Conservation (phyloP, 92 coral and sea anemone genomes). For the Paramuricea clavata region DNA sequence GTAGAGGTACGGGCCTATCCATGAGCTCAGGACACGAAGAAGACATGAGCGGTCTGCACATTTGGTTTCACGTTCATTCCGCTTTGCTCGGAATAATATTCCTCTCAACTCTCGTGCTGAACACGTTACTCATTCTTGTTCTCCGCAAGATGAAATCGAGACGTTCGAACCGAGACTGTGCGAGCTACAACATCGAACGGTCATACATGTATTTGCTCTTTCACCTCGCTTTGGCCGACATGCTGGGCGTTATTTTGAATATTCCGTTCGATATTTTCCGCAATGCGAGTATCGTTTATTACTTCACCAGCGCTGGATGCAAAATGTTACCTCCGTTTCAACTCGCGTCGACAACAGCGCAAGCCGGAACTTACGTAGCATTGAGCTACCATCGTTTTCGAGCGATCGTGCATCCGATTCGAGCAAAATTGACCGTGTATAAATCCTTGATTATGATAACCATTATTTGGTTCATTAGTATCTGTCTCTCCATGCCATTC, state of each 20-base stretch:
- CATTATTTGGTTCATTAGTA: conserved; percentile 4
- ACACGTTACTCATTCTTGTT: conserved; percentile 20
- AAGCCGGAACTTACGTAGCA: conserved; percentile 80
- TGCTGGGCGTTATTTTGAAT: conserved; percentile 75
- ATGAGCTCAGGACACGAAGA: not conserved
- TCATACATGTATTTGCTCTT: conserved; percentile 80
- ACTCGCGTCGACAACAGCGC: conserved; percentile 81
- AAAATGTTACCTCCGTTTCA: conserved; percentile 84
- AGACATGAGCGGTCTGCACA: not conserved
- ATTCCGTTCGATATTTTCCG: conserved; percentile 82
- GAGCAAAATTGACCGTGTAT: conserved; percentile 39
- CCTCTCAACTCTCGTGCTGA: conserved; percentile 6
- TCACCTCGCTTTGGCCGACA: conserved; percentile 82
- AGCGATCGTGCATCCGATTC: conserved; percentile 45
- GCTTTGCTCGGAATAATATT: conserved; percentile 17
- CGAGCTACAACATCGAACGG: conserved; percentile 72
- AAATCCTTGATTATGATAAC: conserved; percentile 36
- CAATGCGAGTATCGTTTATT: conserved; percentile 66
- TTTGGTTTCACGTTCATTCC: conserved; percentile 17
- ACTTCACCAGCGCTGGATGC: conserved; percentile 78
- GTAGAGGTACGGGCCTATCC: not conserved
- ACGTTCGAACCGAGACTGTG: conserved; percentile 36
- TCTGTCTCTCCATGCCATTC: conserved; percentile 33
- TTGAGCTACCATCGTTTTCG: conserved; percentile 80
- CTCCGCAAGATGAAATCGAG: conserved; percentile 40